Base-by-base conservation (phyloP, 2,113 vertebrate genomes). In the Pteruthius melanotis region DNA sequence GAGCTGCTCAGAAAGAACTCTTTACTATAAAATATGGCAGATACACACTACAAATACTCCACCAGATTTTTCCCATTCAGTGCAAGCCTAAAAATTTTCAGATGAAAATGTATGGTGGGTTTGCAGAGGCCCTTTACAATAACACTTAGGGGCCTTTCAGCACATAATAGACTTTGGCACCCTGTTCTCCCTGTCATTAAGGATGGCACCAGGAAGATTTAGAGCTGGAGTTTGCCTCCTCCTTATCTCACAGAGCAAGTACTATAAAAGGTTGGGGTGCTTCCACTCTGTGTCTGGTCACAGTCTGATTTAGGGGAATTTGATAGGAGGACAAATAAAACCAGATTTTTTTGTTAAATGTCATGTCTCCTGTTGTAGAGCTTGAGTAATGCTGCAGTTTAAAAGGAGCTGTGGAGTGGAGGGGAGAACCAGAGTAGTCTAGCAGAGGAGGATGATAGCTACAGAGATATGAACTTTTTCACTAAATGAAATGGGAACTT, bases 11-110 rank as follows among this genome's bases (percentile, higher is more conserved):
- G 88, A 94, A 97, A 94, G 42, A 45, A 45, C 60, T 78, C 87
- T 93, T 93, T 84, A 90, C 77, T 91, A 60, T 97, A 95, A 97
- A 95, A 93, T 95, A 95, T 81, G 61, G 81, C 83, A 96, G 85
- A 70, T 44, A 87, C 76, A 87, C 65, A 40, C 89, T 72, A 89
- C 88, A 95, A 95, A 94, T 90, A 89, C 76, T 84, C 68, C 21
- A 92, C 61, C 53, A 65, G 61, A 70, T 92, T 93, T 83, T 83
- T 49, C 61, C 61, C 31, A 71, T 87, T 59, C 92, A 84, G 71
- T 42, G n/a, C 61, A 78, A 97, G 75, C 76, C 91, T 93, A 74
- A 95, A 95, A 93, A 84, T 82, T 89, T 72, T 93, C 71, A 94
- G 83, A 96, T 97, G 94, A 97, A 86, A 97, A 96, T 87, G 72